Evolutionary conservation across 2,888 invertebrate genomes (phyloP).

Genomic region (Zeuzera pyrina): DNA sequence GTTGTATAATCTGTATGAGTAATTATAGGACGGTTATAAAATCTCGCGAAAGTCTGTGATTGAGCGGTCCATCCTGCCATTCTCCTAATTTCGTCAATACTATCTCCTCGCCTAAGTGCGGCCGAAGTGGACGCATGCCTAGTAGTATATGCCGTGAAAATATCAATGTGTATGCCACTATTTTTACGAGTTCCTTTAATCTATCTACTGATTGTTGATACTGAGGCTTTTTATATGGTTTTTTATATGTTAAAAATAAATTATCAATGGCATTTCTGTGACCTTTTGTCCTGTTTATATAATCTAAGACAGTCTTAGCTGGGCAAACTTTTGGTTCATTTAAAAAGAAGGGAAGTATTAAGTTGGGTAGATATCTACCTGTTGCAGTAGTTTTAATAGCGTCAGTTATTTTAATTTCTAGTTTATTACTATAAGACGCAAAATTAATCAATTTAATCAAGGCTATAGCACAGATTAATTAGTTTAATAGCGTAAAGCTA

Average conservation of each 20-base stretch:
- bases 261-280: not conserved
- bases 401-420: conserved; percentile 7
- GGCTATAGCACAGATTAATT: no score
- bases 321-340: not conserved
- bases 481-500: no score
- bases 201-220: not conserved
- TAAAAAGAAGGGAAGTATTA: not conserved
- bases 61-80: not conserved
- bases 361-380: conserved; percentile 14
- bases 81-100: not conserved
- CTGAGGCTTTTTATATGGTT: not conserved
- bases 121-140: conserved; percentile 3
- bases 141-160: not conserved
- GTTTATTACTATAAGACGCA: conserved; percentile 4
- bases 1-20: no score
- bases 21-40: conserved; percentile 1
- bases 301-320: not conserved
- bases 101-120: not conserved
- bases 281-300: not conserved
- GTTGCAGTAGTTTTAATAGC: no score
- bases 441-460: conserved; percentile 6
- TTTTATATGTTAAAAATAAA: not conserved
- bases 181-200: not conserved
- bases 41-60: not conserved
- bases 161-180: not conserved